Evolutionary conservation across 2,113 vertebrate genomes (phyloP).

Genomic region (Morone chrysops): DNA sequence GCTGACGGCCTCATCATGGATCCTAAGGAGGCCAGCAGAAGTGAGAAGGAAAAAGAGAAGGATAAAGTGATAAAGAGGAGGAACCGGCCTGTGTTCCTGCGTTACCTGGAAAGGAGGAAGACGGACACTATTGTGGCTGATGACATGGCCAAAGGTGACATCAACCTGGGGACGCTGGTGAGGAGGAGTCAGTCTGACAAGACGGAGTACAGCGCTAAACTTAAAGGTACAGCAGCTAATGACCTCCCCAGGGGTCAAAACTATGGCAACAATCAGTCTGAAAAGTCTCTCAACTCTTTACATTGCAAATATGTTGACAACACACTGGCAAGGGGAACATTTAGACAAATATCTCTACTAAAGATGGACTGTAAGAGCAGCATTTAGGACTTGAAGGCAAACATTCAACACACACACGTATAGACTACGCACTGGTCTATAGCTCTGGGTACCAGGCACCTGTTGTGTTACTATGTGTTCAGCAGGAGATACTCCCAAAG

Average conservation of each 20-base stretch:
- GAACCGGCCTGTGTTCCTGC: slow-evolving; percentile 88
- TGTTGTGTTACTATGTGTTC: slow-evolving; percentile 83
- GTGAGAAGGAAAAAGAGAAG: slow-evolving; percentile 83
- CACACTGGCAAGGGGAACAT: not conserved
- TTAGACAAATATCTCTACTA: not conserved
- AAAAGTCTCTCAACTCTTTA: slow-evolving; percentile 34
- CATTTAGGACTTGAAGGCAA: not conserved
- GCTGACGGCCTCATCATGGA: slow-evolving; percentile 80
- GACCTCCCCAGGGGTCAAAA: slow-evolving; percentile 65
- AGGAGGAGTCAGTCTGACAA: slow-evolving; percentile 96
- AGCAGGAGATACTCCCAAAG: slow-evolving; percentile 79
- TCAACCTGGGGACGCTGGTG: slow-evolving; percentile 87
- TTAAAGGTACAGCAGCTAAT: slow-evolving; percentile 90
- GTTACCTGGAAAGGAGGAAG: slow-evolving; percentile 93
- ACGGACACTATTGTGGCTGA: slow-evolving; percentile 90
- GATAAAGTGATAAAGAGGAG: slow-evolving; percentile 84
- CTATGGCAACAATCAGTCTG: slow-evolving; percentile 70
- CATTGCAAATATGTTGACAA: slow-evolving; percentile 16
- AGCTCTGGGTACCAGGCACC: slow-evolving; percentile 76
- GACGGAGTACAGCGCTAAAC: slow-evolving; percentile 94
- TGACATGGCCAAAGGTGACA: slow-evolving; percentile 80
- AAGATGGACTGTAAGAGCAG: slow-evolving; percentile 1
- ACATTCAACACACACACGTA: not conserved
- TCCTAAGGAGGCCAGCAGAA: slow-evolving; percentile 79
- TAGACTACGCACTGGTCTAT: not conserved